Evolutionary conservation across 2,888 invertebrate species (phyloP).

Genomic region (Calameuta filiformis): DNA sequence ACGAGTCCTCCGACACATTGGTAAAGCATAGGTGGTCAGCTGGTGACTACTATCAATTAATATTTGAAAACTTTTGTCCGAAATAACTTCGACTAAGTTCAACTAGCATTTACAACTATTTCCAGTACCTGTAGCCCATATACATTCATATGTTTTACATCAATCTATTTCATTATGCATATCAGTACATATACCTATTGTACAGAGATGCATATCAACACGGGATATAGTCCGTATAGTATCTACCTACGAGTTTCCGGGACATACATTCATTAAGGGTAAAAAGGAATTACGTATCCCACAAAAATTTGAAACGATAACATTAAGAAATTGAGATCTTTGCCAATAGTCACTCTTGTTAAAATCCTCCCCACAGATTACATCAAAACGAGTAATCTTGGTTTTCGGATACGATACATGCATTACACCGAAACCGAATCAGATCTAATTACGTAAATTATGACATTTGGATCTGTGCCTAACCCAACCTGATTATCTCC

Average conservation of each 20-base stretch:
- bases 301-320: neutral
- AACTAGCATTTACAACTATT: neutral
- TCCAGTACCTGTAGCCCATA: neutral
- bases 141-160: neutral
- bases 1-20: neutral
- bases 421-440: neutral
- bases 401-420: neutral
- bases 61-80: slow-evolving; percentile 15
- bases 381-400: neutral
- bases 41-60: slow-evolving; percentile 18
- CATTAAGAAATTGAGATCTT: neutral
- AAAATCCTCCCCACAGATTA: neutral
- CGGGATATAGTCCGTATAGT: neutral
- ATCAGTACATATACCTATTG: neutral
- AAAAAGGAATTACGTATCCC: neutral
- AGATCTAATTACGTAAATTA: too few species aligned
- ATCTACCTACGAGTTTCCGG: neutral
- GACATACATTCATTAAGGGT: neutral
- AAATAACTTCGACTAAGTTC: neutral
- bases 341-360: neutral
- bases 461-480: too few species aligned
- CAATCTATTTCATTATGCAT: neutral
- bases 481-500: neutral
- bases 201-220: neutral
- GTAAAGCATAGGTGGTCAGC: slow-evolving; percentile 15